Conservation (phyloP, 1,140 invertebrate species). For the Wasmannia auropunctata region DNA sequence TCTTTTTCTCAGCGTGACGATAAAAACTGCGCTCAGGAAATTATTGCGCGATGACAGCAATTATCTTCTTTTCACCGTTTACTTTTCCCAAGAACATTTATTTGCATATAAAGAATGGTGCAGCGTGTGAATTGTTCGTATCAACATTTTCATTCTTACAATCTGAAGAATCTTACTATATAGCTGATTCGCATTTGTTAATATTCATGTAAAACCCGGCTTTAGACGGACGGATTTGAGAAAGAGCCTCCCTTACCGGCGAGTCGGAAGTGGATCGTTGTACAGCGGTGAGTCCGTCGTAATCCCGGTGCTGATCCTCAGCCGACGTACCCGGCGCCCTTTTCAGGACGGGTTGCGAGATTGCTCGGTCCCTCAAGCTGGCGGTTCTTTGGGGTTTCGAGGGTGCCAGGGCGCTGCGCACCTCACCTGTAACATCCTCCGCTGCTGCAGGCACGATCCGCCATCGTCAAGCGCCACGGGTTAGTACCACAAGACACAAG, state of each 20-base stretch:
- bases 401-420: constrained; percentile 90
- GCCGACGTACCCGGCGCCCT: constrained; percentile 63
- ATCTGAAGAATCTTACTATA: no score
- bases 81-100: neutral
- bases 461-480: constrained; percentile 83
- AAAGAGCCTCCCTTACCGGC: constrained; percentile 68
- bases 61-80: neutral
- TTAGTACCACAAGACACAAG: constrained; percentile 85
- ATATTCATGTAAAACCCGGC: neutral
- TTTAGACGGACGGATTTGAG: neutral
- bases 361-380: constrained; percentile 89
- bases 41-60: neutral
- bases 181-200: neutral
- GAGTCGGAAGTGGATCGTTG: constrained; percentile 77
- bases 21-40: neutral
- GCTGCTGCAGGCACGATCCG: constrained; percentile 84
- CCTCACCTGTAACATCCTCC: constrained; percentile 89
- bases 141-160: neutral
- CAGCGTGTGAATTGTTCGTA: neutral
- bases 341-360: constrained; percentile 75
- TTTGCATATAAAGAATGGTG: neutral
- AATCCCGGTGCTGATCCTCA: constrained; percentile 72
- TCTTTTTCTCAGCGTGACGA: neutral
- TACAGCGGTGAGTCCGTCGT: constrained; percentile 71
- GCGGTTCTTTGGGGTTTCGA: constrained; percentile 93